phyloP scores from a whole-genome alignment of 2,797 vertebrate species.

The Fistularia tabacaria region DNA sequence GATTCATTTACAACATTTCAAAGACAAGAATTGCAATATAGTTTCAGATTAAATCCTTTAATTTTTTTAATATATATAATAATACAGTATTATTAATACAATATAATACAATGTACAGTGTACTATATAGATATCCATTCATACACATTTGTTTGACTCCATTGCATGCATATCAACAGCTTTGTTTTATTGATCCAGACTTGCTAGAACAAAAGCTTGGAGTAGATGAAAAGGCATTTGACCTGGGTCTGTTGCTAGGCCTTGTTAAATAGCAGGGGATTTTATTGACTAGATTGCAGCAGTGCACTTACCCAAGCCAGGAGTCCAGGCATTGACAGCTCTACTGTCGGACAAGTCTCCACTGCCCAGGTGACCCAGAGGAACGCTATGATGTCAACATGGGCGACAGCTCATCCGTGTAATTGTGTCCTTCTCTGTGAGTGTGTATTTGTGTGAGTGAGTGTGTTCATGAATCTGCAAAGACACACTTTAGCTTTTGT shows the following conservation, averaged over 20 bases:
- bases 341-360: conserved; percentile 49
- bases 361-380: conserved; percentile 52
- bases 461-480: conserved; percentile 2
- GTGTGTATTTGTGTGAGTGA: conserved; percentile 23
- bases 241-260: conserved; percentile 44
- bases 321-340: conserved; percentile 54
- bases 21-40: too few species aligned
- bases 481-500: not conserved
- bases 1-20: too few species aligned
- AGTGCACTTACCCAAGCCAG: conserved; percentile 49
- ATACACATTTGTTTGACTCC: conserved; percentile 10
- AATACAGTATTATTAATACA: too few species aligned
- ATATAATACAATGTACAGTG: too few species aligned
- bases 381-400: conserved; percentile 36
- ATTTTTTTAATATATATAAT: too few species aligned
- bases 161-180: conserved; percentile 37
- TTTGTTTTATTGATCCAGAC: conserved; percentile 56
- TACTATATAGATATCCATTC: conserved; percentile 2
- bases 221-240: conserved; percentile 57
- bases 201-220: conserved; percentile 42
- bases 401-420: conserved; percentile 23
- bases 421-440: conserved; percentile 2
- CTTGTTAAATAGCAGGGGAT: conserved; percentile 63
- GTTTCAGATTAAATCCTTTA: too few species aligned
- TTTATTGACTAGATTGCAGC: conserved; percentile 66